Percentiles rank a stretch among this genome's conserved stretches.
Conservation (phyloP, 1,140 invertebrate genomes). For the Caligus rogercresseyi region DNA sequence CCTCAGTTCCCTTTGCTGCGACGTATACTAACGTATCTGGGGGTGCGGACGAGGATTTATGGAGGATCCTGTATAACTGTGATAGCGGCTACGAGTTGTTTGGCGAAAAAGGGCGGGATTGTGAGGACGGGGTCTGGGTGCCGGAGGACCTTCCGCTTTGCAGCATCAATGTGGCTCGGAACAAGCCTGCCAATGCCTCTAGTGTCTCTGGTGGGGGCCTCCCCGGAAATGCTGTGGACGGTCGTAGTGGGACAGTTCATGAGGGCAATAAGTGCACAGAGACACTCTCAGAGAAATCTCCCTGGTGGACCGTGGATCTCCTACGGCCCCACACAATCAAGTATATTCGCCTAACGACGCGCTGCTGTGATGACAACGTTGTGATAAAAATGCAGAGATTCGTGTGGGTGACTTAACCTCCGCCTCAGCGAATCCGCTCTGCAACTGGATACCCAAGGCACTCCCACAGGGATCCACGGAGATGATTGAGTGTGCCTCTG, state of each 20-base stretch:
- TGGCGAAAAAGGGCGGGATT: constrained; percentile 6
- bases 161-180: constrained; percentile 56
- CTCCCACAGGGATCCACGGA: constrained; percentile 76
- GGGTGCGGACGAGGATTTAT: not conserved
- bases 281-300: constrained; percentile 64
- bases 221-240: constrained; percentile 65
- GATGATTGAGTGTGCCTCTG: constrained; percentile 64
- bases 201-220: constrained; percentile 61
- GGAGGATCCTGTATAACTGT: constrained; percentile 15
- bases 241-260: constrained; percentile 57
- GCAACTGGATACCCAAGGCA: constrained; percentile 74
- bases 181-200: constrained; percentile 72
- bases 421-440: constrained; percentile 65
- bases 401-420: constrained; percentile 70
- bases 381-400: constrained; percentile 61
- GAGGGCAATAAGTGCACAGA: constrained; percentile 57
- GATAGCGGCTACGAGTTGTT: constrained; percentile 24
- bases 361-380: constrained; percentile 18
- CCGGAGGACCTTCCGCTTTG: not conserved
- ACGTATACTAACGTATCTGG: constrained; percentile 7
- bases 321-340: constrained; percentile 59
- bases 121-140: constrained; percentile 5
- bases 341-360: constrained; percentile 62
- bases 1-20: constrained; percentile 10
- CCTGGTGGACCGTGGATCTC: constrained; percentile 79